These are phyloP conservation scores for Polietes domitor DNA, from an alignment of 2,888 invertebrate genomes.

Conservation along the genomic window DNA sequence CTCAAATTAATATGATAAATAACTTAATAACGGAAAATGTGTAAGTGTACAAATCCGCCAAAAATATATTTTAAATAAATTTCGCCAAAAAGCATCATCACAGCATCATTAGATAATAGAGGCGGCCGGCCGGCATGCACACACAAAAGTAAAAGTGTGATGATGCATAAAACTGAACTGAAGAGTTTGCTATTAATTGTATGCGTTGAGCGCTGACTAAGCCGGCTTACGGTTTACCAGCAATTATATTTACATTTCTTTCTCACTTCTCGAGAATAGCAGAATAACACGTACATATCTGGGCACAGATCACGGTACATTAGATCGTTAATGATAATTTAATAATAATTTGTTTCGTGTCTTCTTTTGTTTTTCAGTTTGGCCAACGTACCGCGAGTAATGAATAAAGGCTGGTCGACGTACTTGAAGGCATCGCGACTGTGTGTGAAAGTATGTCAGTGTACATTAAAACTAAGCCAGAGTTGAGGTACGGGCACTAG, in stretches of 20 bases:
- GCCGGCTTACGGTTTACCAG: not conserved
- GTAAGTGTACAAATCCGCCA: not conserved
- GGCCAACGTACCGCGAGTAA: constrained; percentile 9
- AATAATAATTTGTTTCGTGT: constrained; percentile 41
- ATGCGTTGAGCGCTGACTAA: not conserved
- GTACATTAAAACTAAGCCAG: constrained; percentile 8
- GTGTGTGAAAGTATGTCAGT: constrained; percentile 70
- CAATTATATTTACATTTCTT: not conserved
- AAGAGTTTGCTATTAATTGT: no score
- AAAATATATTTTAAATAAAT: not conserved
- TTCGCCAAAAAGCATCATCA: not conserved
- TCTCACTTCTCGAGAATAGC: not conserved
- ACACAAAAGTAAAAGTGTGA: not conserved
- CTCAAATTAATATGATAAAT: not conserved
- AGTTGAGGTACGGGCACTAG: not conserved
- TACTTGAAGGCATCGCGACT: constrained; percentile 38
- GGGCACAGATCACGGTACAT: not conserved
- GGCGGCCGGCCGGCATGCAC: no score
- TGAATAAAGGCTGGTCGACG: constrained; percentile 23
- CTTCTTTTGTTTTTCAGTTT: constrained; percentile 17
- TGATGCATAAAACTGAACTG: not conserved
- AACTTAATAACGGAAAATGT: not conserved
- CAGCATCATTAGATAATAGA: not conserved
- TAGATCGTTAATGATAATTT: constrained; percentile 13
- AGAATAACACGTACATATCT: not conserved